phyloP scores from a whole-genome alignment of 1,140 invertebrate genomes.

The Lamellibrachia luymesi region DNA sequence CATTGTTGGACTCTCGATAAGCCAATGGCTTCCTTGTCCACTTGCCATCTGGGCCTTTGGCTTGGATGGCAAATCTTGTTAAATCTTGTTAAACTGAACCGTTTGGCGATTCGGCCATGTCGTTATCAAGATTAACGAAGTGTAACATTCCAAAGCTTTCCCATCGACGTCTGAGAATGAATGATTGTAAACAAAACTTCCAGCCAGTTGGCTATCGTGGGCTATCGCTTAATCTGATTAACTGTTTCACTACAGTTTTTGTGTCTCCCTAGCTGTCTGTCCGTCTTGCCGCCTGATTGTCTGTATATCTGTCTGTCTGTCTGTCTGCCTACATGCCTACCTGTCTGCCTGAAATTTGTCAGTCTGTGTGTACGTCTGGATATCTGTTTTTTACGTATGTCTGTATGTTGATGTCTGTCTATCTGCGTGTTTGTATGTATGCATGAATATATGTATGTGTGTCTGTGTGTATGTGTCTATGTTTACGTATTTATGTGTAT shows the following conservation, averaged over 20 bases:
- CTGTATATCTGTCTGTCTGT: too few species aligned
- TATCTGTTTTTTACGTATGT: neutral
- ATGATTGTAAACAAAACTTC: neutral
- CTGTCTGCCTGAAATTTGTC: neutral
- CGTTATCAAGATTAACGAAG: neutral
- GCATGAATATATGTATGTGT: neutral
- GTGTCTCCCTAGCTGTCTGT: neutral
- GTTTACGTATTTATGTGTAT: neutral
- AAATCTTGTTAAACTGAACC: too few species aligned
- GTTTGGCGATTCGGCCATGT: neutral
- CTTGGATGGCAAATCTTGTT: too few species aligned
- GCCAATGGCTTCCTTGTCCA: too few species aligned
- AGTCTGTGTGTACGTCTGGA: neutral
- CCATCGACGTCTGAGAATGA: neutral
- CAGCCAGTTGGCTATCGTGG: neutral
- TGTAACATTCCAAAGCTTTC: neutral
- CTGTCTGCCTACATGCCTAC: too few species aligned
- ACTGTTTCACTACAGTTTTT: neutral
- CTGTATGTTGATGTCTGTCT: neutral
- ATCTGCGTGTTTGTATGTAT: neutral
- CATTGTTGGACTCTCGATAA: too few species aligned
- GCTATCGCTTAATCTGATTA: neutral
- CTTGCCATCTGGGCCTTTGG: too few species aligned
- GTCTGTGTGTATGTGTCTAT: neutral
- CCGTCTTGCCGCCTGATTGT: too few species aligned